phyloP scores from a whole-genome alignment of 2,888 invertebrate species.

The Diachrysia chrysitis region DNA sequence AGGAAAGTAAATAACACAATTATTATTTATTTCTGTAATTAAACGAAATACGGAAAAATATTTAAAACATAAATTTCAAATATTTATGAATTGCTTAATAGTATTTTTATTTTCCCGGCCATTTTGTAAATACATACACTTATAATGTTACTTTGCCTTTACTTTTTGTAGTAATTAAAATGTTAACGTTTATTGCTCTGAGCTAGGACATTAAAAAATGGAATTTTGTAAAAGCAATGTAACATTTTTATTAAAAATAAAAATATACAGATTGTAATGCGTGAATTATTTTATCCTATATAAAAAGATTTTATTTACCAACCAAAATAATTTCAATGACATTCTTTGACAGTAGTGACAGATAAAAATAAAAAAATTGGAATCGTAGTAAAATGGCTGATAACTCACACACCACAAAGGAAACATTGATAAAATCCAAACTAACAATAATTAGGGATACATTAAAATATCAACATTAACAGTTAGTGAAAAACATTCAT shows the following conservation, averaged over 20 bases:
- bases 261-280: constrained; percentile 55
- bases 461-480: constrained; percentile 87
- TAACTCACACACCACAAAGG: constrained; percentile 59
- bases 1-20: constrained; percentile 57
- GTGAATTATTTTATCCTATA: constrained; percentile 57
- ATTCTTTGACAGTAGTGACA: neutral
- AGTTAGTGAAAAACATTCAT: constrained; percentile 89
- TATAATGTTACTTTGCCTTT: constrained; percentile 27
- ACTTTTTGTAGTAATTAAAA: constrained; percentile 8
- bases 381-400: neutral
- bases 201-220: too few species aligned
- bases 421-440: constrained; percentile 59
- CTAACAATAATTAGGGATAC: constrained; percentile 70
- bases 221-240: constrained; percentile 42
- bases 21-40: neutral
- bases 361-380: neutral
- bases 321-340: neutral
- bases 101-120: constrained; percentile 46
- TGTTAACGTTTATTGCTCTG: too few species aligned
- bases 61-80: too few species aligned
- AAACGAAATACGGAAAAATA: too few species aligned
- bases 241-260: constrained; percentile 52
- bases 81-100: too few species aligned
- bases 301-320: neutral
- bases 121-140: constrained; percentile 37